Conservation (phyloP, 2,113 vertebrate species). For the Delphinus delphis region DNA sequence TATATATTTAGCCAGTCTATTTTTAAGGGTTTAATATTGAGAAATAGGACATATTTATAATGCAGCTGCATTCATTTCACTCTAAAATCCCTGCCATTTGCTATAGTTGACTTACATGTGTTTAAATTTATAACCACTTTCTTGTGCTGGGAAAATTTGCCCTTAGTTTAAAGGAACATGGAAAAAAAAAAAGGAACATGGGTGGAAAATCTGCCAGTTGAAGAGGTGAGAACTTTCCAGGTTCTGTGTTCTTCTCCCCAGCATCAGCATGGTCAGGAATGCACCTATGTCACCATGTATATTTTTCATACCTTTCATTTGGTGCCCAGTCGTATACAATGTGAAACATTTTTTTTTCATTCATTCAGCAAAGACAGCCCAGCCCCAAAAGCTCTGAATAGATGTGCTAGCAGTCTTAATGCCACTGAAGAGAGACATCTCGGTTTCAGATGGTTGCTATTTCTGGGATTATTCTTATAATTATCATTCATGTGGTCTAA, state of each 20-base stretch:
- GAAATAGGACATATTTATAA: slow-evolving; percentile 68
- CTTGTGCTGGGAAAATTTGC: not conserved
- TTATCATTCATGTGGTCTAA: not conserved
- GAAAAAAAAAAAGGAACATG: not conserved
- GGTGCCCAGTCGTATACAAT: not conserved
- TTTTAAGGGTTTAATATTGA: slow-evolving; percentile 72
- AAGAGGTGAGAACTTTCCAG: not conserved
- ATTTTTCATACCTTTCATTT: not conserved
- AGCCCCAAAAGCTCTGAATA: not conserved
- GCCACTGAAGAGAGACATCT: not conserved
- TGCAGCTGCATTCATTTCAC: slow-evolving; percentile 61
- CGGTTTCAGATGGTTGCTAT: not conserved
- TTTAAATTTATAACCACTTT: slow-evolving; percentile 59
- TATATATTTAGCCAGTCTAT: slow-evolving; percentile 68
- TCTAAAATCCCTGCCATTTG: slow-evolving; percentile 28
- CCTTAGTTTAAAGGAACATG: slow-evolving; percentile 44
- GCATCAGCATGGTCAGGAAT: not conserved
- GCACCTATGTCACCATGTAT: not conserved
- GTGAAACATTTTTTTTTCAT: not conserved
- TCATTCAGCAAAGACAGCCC: not conserved
- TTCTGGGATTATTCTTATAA: not conserved
- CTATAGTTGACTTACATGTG: slow-evolving; percentile 32
- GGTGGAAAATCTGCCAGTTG: not conserved
- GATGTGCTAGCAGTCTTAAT: not conserved
- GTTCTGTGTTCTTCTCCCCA: not conserved